phyloP scores from a whole-genome alignment of 1,140 invertebrate genomes.

The Plectrocnemia conspersa region DNA sequence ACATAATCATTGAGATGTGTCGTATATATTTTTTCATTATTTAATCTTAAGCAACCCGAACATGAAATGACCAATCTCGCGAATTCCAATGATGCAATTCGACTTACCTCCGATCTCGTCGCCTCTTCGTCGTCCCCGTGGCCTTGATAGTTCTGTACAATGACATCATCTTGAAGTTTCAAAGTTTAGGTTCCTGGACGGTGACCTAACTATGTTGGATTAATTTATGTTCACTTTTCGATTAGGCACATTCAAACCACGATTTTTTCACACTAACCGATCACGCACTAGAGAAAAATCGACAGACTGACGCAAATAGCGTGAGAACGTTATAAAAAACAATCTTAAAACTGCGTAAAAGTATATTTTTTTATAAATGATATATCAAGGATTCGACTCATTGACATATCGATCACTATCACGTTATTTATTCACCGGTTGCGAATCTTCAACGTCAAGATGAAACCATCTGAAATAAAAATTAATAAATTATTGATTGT shows the following conservation, averaged over 20 bases:
- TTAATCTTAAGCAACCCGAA: not conserved
- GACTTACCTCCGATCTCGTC: conserved; percentile 32
- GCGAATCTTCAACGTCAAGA: too few relatives aligned
- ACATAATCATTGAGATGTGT: not conserved
- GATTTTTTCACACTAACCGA: not conserved
- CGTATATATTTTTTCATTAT: not conserved
- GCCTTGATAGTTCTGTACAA: conserved; percentile 35
- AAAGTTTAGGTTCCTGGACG: conserved; percentile 7
- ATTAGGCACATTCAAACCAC: conserved; percentile 2
- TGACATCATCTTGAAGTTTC: conserved; percentile 35
- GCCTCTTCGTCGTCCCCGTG: conserved; percentile 31
- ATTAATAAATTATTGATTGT: too few relatives aligned
- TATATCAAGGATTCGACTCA: too few relatives aligned
- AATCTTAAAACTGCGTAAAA: too few relatives aligned
- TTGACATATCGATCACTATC: too few relatives aligned
- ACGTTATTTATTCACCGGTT: too few relatives aligned
- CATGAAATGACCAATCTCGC: not conserved
- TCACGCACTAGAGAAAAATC: not conserved
- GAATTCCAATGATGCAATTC: not conserved
- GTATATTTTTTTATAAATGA: too few relatives aligned
- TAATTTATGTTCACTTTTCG: conserved; percentile 11
- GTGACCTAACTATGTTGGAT: conserved; percentile 21
- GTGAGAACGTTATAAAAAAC: not conserved
- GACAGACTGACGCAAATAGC: not conserved
- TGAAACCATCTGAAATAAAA: too few relatives aligned